Percentiles rank a stretch among this genome's conserved stretches.
Conservation (phyloP, 2,797 vertebrate species). For the Typhlichthys eigenmanni region DNA sequence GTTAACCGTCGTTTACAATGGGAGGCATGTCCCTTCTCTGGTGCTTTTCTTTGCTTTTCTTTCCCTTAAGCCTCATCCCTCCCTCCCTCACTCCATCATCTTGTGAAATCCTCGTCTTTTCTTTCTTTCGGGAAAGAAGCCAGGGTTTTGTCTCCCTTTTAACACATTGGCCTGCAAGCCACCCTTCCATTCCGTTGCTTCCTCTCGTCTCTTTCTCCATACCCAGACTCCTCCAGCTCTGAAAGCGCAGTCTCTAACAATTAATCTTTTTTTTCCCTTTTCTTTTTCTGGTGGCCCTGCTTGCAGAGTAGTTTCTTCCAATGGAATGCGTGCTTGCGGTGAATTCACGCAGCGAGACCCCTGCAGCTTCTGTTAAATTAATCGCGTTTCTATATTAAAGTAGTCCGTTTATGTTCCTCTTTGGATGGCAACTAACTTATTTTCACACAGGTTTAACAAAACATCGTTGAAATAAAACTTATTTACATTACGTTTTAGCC, state of each 20-base stretch:
- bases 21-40: conserved; percentile 57
- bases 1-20: conserved; percentile 62
- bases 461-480: no score
- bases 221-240: conserved; percentile 28
- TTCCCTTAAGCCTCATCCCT: conserved; percentile 54
- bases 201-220: conserved; percentile 35
- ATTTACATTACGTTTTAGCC: no score
- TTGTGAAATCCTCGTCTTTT: conserved; percentile 70
- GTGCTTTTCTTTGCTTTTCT: conserved; percentile 51
- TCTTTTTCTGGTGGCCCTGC: conserved; percentile 30
- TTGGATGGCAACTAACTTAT: conserved; percentile 47
- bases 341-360: conserved; percentile 61
- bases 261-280: conserved; percentile 53
- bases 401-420: conserved; percentile 31
- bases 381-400: conserved; percentile 49
- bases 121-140: conserved; percentile 60
- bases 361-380: conserved; percentile 54
- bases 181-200: conserved; percentile 60
- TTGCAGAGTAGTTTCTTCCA: conserved; percentile 48
- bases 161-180: conserved; percentile 61
- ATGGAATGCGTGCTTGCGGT: conserved; percentile 66
- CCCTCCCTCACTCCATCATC: conserved; percentile 69
- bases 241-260: conserved; percentile 65
- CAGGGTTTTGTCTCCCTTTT: conserved; percentile 62
- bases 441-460: no score